Evolutionary conservation across 64 coral and sea anemone species (phyloP), one percentile per base, ranked within the genome.

Genomic region (Platygyra sinensis): DNA sequence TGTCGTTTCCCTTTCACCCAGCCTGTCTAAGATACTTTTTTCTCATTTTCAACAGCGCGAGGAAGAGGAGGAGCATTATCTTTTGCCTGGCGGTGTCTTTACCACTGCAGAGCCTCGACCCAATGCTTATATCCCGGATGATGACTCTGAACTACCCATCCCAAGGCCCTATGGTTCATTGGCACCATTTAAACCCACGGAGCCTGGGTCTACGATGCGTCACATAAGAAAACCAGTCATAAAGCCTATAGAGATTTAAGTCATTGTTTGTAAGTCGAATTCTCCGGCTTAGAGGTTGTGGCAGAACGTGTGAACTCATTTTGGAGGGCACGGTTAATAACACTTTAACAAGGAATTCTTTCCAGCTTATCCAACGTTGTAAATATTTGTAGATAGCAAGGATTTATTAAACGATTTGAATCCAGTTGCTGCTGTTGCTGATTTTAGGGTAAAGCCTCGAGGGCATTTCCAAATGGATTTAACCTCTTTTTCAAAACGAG

Each of bases 101-200:
- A 99, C 97, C 24, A 99, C 97, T 62, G 97, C 97, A 25, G 97
- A 99, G 60, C 97, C 97, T 96, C 94, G 97, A 91, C 97, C 97
- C 36, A 99, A 99, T 96, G 97, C 97, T 11, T 99, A 99, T 84
- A 99, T 99, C 52, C 97, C 97, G 60, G 97, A 99, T 90, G 97
- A 99, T 78, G 97, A 99, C 89, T 63, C 94, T 4, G 97, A 99
- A 27, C 65, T 99, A 36, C 97, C 97, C 15, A 99, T 99, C 69
- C 97, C 97, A 51, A 94, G 97, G 54, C 97, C 97, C 57, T 99
- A 99, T 73, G 97, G 97, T 27, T 75, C 97, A 15, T 80, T 96
- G 15, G 97, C 97, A 5, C 97, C 97, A 31, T 99, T 99, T 80
- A 99, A 99, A 76, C 97, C 97, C 19, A 91, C 97, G 24, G 94